A percentile compares a stretch with the other conserved stretches of the same genome.
Conservation (phyloP, 2,888 invertebrate species). For the Stenodema calcarata region DNA sequence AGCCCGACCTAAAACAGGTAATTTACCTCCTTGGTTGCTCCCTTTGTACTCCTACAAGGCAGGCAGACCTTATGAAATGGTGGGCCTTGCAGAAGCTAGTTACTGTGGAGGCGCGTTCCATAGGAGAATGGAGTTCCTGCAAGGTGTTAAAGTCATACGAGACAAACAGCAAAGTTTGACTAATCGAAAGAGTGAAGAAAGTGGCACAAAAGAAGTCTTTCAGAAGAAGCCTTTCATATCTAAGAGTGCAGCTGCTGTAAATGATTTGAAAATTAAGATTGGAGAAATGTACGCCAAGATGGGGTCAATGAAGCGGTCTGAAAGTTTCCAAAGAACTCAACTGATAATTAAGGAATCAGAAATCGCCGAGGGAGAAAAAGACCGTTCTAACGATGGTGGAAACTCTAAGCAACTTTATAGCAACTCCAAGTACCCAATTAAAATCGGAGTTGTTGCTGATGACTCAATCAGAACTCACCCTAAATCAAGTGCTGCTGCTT, state of each 20-base stretch:
- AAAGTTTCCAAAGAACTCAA: background rate
- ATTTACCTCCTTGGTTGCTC: conserved; percentile 1
- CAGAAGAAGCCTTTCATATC: background rate
- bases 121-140: background rate
- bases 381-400: background rate
- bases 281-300: background rate
- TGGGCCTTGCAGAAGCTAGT: background rate
- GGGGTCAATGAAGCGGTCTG: background rate
- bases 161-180: background rate
- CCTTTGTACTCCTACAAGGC: background rate
- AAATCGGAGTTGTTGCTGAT: background rate
- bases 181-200: background rate
- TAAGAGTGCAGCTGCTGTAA: background rate
- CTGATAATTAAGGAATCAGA: background rate
- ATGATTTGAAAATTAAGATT: background rate
- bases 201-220: too few relatives aligned
- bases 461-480: background rate
- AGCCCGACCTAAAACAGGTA: background rate
- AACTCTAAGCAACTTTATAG: too few relatives aligned
- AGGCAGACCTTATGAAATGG: background rate
- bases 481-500: background rate
- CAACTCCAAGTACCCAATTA: background rate
- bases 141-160: background rate
- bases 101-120: background rate
- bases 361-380: background rate